A percentile compares a stretch with the other conserved stretches of the same genome.
phyloP scores from a whole-genome alignment of 1,140 invertebrate species.

The Aphis craccivora region DNA sequence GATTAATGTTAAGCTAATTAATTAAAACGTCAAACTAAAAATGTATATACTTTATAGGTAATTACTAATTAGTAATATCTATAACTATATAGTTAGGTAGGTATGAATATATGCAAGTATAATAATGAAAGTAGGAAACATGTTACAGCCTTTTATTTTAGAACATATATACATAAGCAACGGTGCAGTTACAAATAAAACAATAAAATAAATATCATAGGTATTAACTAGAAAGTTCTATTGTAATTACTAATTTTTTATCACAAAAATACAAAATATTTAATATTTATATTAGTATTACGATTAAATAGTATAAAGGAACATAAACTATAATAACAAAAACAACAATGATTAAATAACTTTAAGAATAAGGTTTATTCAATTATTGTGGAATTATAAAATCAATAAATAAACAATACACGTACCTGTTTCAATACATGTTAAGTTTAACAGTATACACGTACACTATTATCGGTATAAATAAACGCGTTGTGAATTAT shows the following conservation, averaged over 20 bases:
- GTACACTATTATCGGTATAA: not conserved
- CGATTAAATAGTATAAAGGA: not conserved
- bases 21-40: not conserved
- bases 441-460: not conserved
- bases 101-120: not conserved
- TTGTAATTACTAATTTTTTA: not conserved
- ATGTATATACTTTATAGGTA: not conserved
- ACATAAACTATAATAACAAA: slow-evolving; percentile 13
- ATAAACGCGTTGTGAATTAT: not conserved
- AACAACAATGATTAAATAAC: slow-evolving; percentile 26
- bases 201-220: not conserved
- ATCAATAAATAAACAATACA: slow-evolving; percentile 37
- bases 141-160: not conserved
- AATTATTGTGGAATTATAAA: not conserved
- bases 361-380: not conserved
- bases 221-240: not conserved
- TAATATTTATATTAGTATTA: not conserved
- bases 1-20: not conserved
- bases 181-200: not conserved
- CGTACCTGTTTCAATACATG: not conserved
- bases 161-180: not conserved
- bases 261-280: slow-evolving; percentile 2
- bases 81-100: not conserved
- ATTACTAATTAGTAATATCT: not conserved
- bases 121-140: not conserved